phyloP scores from a whole-genome alignment of 2,797 vertebrate species.

The Enteromius thamalakanensis region DNA sequence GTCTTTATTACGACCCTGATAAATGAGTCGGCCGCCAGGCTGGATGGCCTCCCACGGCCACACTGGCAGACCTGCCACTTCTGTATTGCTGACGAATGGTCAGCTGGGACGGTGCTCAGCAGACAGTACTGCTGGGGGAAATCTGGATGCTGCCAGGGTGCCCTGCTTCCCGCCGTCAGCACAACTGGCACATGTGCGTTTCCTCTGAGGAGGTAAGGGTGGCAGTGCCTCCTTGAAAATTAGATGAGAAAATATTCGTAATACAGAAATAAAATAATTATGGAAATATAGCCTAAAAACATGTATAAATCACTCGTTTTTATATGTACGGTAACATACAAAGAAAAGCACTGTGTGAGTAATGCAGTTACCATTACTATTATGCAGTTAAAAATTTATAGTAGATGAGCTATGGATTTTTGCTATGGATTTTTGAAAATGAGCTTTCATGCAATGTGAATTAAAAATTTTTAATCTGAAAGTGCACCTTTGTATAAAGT shows the following conservation, averaged over 20 bases:
- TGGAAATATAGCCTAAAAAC: neutral
- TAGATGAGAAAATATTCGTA: neutral
- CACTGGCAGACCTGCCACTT: conserved; percentile 34
- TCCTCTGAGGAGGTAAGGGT: neutral
- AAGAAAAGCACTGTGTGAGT: neutral
- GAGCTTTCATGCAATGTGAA: too few species aligned
- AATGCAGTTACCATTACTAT: neutral
- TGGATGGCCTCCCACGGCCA: conserved; percentile 43
- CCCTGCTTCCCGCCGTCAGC: conserved; percentile 1
- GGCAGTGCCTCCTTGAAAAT: neutral
- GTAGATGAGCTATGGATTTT: too few species aligned
- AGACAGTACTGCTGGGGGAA: conserved; percentile 35
- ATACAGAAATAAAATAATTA: neutral
- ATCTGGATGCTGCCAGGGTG: conserved; percentile 25
- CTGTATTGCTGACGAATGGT: conserved; percentile 52
- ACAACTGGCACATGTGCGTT: neutral
- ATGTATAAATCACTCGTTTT: neutral
- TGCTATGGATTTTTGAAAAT: too few species aligned
- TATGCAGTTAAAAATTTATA: neutral
- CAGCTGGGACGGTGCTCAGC: neutral
- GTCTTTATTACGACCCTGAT: conserved; percentile 50
- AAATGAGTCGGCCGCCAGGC: conserved; percentile 39
- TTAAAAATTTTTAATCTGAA: too few species aligned
- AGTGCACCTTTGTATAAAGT: too few species aligned
- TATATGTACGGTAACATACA: neutral